phyloP scores from a whole-genome alignment of 2,888 invertebrate genomes.

The Cantharis rufa region DNA sequence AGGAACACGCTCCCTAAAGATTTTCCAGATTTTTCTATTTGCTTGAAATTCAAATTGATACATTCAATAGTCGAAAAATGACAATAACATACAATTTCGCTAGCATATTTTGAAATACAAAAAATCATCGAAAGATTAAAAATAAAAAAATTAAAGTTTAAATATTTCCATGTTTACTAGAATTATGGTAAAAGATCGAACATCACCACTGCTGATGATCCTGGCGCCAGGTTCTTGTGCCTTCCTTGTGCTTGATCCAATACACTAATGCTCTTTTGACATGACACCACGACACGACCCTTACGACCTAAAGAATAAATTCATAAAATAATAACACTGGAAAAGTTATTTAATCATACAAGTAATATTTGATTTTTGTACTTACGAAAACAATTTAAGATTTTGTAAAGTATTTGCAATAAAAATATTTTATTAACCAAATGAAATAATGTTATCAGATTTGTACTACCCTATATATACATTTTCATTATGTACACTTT shows the following conservation, averaged over 20 bases:
- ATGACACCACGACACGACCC: neutral
- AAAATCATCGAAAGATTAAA: neutral
- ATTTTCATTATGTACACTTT: neutral
- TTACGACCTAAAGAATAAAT: neutral
- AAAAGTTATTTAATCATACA: neutral
- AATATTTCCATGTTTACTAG: neutral
- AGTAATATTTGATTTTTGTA: neutral
- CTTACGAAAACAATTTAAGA: too few species aligned
- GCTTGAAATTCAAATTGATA: neutral
- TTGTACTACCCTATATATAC: neutral
- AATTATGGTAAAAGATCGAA: slow-evolving; percentile 9
- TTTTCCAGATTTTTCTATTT: neutral
- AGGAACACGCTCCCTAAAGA: neutral
- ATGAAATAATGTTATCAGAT: neutral
- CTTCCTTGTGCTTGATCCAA: slow-evolving; percentile 23
- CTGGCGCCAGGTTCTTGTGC: slow-evolving; percentile 27
- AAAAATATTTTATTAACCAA: neutral
- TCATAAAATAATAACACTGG: neutral
- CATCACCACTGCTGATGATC: slow-evolving; percentile 24
- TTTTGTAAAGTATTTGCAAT: too few species aligned
- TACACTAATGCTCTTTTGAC: slow-evolving; percentile 15
- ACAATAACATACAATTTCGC: neutral
- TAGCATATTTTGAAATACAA: neutral
- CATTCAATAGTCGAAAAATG: neutral
- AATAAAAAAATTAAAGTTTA: neutral